Evolutionary conservation across 1,140 invertebrate species (phyloP).

Genomic region (Zaprionus kolodkinae): DNA sequence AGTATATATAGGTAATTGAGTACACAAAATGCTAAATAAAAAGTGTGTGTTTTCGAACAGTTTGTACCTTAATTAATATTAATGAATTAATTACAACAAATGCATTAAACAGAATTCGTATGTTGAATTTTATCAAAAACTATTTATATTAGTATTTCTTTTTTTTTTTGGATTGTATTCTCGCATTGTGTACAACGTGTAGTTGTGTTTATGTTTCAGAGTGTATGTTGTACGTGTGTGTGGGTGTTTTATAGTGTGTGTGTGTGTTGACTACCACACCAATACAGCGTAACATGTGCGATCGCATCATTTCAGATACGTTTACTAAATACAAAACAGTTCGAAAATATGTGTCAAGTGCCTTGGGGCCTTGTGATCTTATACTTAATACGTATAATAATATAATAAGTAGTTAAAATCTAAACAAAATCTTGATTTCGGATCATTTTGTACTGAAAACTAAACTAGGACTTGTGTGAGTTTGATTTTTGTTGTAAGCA

Average conservation of each 20-base stretch:
- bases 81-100: slow-evolving; percentile 55
- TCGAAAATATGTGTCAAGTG: slow-evolving; percentile 41
- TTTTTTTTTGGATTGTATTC: slow-evolving; percentile 1
- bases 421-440: slow-evolving; percentile 20
- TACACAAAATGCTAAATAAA: slow-evolving; percentile 61
- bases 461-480: slow-evolving; percentile 26
- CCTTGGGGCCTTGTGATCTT: slow-evolving; percentile 14
- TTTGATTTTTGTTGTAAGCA: slow-evolving; percentile 8
- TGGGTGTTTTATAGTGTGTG: slow-evolving; percentile 20
- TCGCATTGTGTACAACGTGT: slow-evolving; percentile 11
- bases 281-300: slow-evolving; percentile 62
- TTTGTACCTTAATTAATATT: slow-evolving; percentile 37
- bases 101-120: slow-evolving; percentile 48
- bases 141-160: slow-evolving; percentile 22
- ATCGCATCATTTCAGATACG: slow-evolving; percentile 33
- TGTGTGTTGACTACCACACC: slow-evolving; percentile 53
- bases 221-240: slow-evolving; percentile 15
- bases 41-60: slow-evolving; percentile 42
- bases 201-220: slow-evolving; percentile 4
- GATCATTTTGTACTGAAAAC: slow-evolving; percentile 26
- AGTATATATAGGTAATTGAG: slow-evolving; percentile 26
- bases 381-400: background rate
- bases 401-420: slow-evolving; percentile 22
- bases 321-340: slow-evolving; percentile 48
- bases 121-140: slow-evolving; percentile 34